These are phyloP conservation scores for Lepidurus packardi DNA, from an alignment of 1,140 invertebrate species.

Conservation along the genomic window DNA sequence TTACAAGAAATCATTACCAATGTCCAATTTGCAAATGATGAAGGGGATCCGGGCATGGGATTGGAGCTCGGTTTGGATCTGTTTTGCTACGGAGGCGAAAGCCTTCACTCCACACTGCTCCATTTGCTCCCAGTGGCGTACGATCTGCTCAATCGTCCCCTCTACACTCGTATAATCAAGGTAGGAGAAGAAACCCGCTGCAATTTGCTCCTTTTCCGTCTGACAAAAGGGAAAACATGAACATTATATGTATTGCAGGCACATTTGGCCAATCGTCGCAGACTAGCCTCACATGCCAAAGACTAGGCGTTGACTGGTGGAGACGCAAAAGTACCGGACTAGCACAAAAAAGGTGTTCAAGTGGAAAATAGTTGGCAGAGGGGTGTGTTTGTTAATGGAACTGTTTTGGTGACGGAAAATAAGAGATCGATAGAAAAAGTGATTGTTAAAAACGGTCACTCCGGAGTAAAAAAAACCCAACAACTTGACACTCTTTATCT, in stretches of 20 bases:
- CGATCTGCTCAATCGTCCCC: constrained; percentile 61
- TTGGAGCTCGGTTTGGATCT: constrained; percentile 80
- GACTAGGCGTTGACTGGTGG: neutral
- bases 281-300: constrained; percentile 18
- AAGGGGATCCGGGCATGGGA: constrained; percentile 88
- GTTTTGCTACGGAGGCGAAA: constrained; percentile 64
- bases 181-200: constrained; percentile 35
- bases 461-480: constrained; percentile 2
- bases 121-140: constrained; percentile 70
- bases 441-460: neutral
- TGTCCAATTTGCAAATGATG: constrained; percentile 82
- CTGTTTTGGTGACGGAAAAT: constrained; percentile 17
- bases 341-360: constrained; percentile 1
- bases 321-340: neutral
- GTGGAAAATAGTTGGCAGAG: constrained; percentile 7
- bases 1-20: constrained; percentile 71
- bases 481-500: neutral
- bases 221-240: neutral
- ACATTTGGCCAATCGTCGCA: constrained; percentile 2
- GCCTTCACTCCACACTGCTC: constrained; percentile 59
- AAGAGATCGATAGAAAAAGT: constrained; percentile 19
- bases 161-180: constrained; percentile 66
- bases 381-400: constrained; percentile 14
- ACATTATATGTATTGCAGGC: constrained; percentile 15
- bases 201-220: neutral